A percentile compares a stretch with the other conserved stretches of the same genome.
phyloP scores from a whole-genome alignment of 2,797 vertebrate species.

The Sebastes itinus region DNA sequence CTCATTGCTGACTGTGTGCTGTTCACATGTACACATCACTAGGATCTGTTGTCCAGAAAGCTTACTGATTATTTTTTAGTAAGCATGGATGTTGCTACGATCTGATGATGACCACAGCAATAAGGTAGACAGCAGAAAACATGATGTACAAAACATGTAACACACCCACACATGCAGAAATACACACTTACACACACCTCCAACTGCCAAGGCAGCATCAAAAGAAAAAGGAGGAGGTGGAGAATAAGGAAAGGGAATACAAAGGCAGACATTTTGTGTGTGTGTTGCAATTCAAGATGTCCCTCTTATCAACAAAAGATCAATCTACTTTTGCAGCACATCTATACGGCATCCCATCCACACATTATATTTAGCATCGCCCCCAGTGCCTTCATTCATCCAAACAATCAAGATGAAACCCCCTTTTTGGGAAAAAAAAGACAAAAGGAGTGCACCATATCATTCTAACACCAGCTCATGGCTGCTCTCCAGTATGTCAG shows the following conservation, averaged over 20 bases:
- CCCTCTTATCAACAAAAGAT: conserved; percentile 18
- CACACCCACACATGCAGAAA: conserved; percentile 17
- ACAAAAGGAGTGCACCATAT: conserved; percentile 83
- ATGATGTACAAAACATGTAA: not conserved
- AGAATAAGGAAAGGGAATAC: conserved; percentile 26
- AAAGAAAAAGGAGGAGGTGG: conserved; percentile 37
- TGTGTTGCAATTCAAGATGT: conserved; percentile 32
- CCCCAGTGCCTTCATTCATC: conserved; percentile 49
- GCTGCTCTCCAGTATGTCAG: conserved; percentile 81
- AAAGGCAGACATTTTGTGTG: conserved; percentile 57
- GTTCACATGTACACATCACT: not conserved
- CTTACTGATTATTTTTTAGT: not conserved
- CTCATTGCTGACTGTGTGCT: not conserved
- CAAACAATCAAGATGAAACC: conserved; percentile 29
- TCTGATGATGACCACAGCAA: not conserved
- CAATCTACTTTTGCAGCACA: conserved; percentile 31
- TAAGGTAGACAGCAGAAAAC: conserved; percentile 5
- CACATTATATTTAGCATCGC: conserved; percentile 35
- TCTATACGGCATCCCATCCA: conserved; percentile 35
- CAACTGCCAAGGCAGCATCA: conserved; percentile 32
- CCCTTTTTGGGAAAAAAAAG: not conserved
- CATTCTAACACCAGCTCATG: conserved; percentile 82
- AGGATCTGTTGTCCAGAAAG: not conserved
- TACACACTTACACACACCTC: conserved; percentile 21
- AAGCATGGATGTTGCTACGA: not conserved